Evolutionary conservation across 1,140 invertebrate species (phyloP).

Genomic region (Armadillidium nasatum): DNA sequence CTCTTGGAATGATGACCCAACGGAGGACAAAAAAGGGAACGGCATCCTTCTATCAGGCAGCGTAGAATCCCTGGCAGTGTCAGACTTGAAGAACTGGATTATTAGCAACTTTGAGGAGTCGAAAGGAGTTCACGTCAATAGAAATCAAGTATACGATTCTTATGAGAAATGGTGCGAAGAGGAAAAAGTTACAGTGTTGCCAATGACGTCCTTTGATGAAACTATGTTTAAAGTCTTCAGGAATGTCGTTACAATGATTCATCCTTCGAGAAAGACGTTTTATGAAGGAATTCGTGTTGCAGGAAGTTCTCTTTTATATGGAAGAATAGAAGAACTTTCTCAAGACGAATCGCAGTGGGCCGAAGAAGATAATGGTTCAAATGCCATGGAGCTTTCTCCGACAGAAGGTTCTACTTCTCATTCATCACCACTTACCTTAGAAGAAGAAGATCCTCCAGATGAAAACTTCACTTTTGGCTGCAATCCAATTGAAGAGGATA

Average conservation of each 20-base stretch:
- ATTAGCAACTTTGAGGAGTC: slow-evolving; percentile 26
- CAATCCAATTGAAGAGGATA: slow-evolving; percentile 31
- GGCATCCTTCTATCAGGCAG: background rate
- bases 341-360: slow-evolving; percentile 15
- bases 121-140: slow-evolving; percentile 32
- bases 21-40: slow-evolving; percentile 17
- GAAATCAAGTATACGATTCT: slow-evolving; percentile 36
- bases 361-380: slow-evolving; percentile 4
- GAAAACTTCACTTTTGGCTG: slow-evolving; percentile 30
- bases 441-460: slow-evolving; percentile 31
- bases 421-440: slow-evolving; percentile 33
- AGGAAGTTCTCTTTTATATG: slow-evolving; percentile 29
- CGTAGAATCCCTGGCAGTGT: slow-evolving; percentile 20
- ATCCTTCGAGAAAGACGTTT: slow-evolving; percentile 29
- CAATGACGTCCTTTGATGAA: slow-evolving; percentile 30
- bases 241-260: slow-evolving; percentile 33
- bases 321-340: slow-evolving; percentile 34
- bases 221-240: slow-evolving; percentile 32
- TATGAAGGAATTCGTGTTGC: slow-evolving; percentile 36
- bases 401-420: slow-evolving; percentile 29
- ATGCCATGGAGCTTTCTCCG: slow-evolving; percentile 34
- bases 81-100: slow-evolving; percentile 26
- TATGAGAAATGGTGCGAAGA: slow-evolving; percentile 34
- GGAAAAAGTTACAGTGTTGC: slow-evolving; percentile 18
- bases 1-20: slow-evolving; percentile 27